These are phyloP conservation scores for Poecilia velifera DNA, from an alignment of 2,797 vertebrate genomes.

Conservation along the genomic window DNA sequence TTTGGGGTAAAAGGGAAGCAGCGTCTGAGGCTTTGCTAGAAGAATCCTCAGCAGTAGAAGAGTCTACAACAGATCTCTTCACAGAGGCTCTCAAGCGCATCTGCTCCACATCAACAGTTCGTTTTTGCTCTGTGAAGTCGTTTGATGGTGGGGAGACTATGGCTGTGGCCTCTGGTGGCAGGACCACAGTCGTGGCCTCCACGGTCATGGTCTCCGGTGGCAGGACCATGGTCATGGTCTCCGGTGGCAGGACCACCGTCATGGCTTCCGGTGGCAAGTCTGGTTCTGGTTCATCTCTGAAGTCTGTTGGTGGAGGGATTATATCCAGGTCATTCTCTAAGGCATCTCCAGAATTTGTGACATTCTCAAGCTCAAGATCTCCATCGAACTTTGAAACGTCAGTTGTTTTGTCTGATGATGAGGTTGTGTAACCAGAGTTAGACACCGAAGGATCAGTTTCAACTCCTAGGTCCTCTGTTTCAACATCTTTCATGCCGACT, in stretches of 20 bases:
- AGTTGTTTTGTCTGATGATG: conserved; percentile 7
- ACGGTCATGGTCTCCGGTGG: too few species aligned
- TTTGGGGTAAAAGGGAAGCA: background rate
- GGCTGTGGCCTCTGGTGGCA: too few species aligned
- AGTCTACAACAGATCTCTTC: conserved; percentile 39
- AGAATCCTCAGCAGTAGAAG: conserved; percentile 14
- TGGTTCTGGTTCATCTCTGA: conserved; percentile 74
- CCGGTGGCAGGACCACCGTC: background rate
- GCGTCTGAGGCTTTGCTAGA: conserved; percentile 29
- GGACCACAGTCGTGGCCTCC: too few species aligned
- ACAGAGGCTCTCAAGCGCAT: conserved; percentile 51
- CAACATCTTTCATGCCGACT: background rate
- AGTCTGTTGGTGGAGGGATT: conserved; percentile 83
- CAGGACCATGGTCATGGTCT: too few species aligned
- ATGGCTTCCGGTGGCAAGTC: background rate
- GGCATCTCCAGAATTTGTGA: conserved; percentile 13
- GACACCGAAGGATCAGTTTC: background rate
- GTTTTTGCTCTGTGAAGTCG: conserved; percentile 11
- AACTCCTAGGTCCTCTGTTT: conserved; percentile 1
- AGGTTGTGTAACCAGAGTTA: background rate
- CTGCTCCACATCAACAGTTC: conserved; percentile 49
- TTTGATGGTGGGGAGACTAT: background rate
- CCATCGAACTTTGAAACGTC: conserved; percentile 17
- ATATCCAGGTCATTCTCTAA: conserved; percentile 45
- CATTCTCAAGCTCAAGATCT: conserved; percentile 17